These are phyloP conservation scores for Acrobeloides nanus DNA, from an alignment of 2,888 invertebrate genomes.

Conservation along the genomic window DNA sequence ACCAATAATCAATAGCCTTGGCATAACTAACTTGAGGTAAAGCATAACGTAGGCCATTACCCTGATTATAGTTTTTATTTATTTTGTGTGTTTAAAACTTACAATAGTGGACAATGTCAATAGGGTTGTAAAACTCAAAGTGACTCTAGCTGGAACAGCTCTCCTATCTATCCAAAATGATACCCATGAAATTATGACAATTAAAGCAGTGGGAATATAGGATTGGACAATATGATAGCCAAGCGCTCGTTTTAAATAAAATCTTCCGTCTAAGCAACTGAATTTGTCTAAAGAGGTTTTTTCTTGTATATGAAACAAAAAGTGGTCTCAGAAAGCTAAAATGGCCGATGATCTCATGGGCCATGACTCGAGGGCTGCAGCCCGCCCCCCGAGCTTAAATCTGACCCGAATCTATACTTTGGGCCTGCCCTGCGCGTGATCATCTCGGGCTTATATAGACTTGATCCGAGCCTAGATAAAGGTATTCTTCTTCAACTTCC, in stretches of 20 bases:
- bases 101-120: conserved; percentile 48
- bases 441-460: no score
- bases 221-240: conserved; percentile 50
- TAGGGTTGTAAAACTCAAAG: conserved; percentile 48
- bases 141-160: conserved; percentile 51
- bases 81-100: no score
- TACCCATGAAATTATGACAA: conserved; percentile 38
- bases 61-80: no score
- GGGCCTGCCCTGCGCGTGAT: no score
- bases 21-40: conserved; percentile 46
- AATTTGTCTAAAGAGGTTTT: conserved; percentile 50
- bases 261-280: conserved; percentile 42
- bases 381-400: no score
- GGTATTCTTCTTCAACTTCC: no score
- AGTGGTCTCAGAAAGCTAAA: no score
- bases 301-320: no score
- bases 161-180: conserved; percentile 40
- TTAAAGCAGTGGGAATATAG: conserved; percentile 34
- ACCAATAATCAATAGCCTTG: conserved; percentile 50
- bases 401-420: no score
- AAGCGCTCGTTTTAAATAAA: conserved; percentile 39
- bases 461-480: no score
- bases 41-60: conserved; percentile 45
- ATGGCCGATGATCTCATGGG: no score
- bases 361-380: no score